Percentiles rank a stretch among this genome's conserved stretches.
These are phyloP conservation scores for Steinernema hermaphroditum DNA, from an alignment of 2,888 invertebrate species.

Conservation along the genomic window DNA sequence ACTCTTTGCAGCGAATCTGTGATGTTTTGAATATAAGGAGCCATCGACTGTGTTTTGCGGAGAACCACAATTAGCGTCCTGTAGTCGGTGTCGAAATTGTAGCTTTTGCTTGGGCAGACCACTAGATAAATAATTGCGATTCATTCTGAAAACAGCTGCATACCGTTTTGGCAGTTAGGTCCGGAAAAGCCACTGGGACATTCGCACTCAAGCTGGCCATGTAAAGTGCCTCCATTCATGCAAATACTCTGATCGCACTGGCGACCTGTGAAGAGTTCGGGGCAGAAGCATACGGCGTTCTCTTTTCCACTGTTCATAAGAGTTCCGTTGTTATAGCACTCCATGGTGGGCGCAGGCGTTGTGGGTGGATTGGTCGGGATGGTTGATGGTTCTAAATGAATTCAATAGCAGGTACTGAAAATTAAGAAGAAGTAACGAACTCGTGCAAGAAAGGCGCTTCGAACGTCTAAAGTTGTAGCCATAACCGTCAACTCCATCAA, in stretches of 20 bases:
- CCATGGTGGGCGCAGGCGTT: slow-evolving; percentile 36
- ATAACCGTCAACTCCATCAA: slow-evolving; percentile 52
- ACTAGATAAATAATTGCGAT: not conserved
- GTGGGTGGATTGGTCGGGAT: slow-evolving; percentile 1
- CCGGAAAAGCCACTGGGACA: slow-evolving; percentile 49
- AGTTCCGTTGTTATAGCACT: slow-evolving; percentile 36
- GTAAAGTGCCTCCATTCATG: slow-evolving; percentile 52
- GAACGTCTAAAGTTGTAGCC: slow-evolving; percentile 54
- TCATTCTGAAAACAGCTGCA: not conserved
- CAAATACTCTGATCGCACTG: slow-evolving; percentile 51
- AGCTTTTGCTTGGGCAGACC: not conserved
- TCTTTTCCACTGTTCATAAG: slow-evolving; percentile 38
- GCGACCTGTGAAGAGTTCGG: slow-evolving; percentile 48
- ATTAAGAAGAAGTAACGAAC: slow-evolving; percentile 35
- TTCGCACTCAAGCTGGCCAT: slow-evolving; percentile 38
- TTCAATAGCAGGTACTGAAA: no score
- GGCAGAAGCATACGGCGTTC: slow-evolving; percentile 50
- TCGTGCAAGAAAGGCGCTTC: slow-evolving; percentile 45
- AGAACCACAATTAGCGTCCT: slow-evolving; percentile 52
- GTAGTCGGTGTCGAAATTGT: slow-evolving; percentile 45
- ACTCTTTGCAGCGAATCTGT: not conserved
- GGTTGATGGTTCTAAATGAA: slow-evolving; percentile 28
- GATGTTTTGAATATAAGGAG: slow-evolving; percentile 34
- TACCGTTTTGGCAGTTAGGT: slow-evolving; percentile 52
- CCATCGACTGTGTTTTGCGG: slow-evolving; percentile 44